These are phyloP conservation scores for Lingula anatina DNA, from an alignment of 2,888 invertebrate genomes.

Conservation along the genomic window DNA sequence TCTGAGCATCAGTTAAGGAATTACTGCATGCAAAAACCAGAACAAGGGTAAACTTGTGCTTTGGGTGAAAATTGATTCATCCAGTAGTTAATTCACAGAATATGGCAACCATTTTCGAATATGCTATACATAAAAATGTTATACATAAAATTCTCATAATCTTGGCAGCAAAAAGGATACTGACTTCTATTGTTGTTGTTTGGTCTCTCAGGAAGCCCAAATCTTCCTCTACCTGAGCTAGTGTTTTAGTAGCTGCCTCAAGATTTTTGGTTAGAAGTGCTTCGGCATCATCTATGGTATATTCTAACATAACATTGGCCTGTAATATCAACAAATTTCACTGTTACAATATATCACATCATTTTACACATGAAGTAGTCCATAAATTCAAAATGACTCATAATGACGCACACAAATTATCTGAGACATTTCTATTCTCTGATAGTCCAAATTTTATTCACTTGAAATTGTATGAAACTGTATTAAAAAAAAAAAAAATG, in stretches of 20 bases:
- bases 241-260: constrained; percentile 72
- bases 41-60: no score
- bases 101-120: no score
- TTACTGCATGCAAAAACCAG: neutral
- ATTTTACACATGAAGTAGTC: neutral
- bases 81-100: no score
- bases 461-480: neutral
- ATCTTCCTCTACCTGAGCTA: constrained; percentile 83
- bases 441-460: constrained; percentile 1
- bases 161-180: constrained; percentile 53
- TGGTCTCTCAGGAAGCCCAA: constrained; percentile 94
- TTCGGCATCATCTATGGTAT: constrained; percentile 85
- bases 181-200: constrained; percentile 96
- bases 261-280: constrained; percentile 66
- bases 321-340: constrained; percentile 31
- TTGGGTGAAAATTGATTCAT: no score
- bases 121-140: no score
- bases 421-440: no score
- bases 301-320: constrained; percentile 96
- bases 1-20: constrained; percentile 51
- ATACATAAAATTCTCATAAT: no score
- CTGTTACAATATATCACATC: constrained; percentile 2
- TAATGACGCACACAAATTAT: neutral
- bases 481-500: neutral
- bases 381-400: neutral